A percentile compares a stretch with the other conserved stretches of the same genome.
Conservation (phyloP, 2,888 invertebrate genomes). For the Tigriopus californicus region DNA sequence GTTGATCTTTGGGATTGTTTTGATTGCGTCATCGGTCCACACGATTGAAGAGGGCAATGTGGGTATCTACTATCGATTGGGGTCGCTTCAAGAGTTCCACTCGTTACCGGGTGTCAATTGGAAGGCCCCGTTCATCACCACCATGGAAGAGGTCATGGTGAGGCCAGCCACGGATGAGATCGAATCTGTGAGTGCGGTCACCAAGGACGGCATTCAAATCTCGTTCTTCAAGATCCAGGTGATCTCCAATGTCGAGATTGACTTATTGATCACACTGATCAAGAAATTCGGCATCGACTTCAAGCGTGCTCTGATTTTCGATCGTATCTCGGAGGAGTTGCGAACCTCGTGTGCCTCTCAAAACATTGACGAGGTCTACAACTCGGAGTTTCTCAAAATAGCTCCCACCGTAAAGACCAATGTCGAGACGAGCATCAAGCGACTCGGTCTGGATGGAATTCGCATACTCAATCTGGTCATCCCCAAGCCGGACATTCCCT, state of each 20-base stretch:
- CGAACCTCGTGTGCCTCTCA: constrained; percentile 3
- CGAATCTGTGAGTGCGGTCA: background rate
- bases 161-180: background rate
- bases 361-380: background rate
- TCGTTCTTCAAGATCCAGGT: constrained; percentile 2
- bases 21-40: background rate
- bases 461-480: constrained; percentile 8
- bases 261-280: background rate
- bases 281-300: background rate
- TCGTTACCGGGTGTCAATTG: constrained; percentile 2
- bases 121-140: background rate
- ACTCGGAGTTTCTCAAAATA: constrained; percentile 3
- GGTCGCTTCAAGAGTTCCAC: background rate
- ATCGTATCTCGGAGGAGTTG: constrained; percentile 3
- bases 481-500: constrained; percentile 11
- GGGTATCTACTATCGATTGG: background rate
- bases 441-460: constrained; percentile 6
- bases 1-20: background rate
- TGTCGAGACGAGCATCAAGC: background rate
- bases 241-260: background rate
- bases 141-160: constrained; percentile 1
- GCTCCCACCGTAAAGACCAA: background rate
- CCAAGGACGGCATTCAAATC: constrained; percentile 8
- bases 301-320: constrained; percentile 1
- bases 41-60: constrained; percentile 8